These are phyloP conservation scores for Cetoscarus ocellatus DNA, from an alignment of 2,797 vertebrate genomes.

Conservation along the genomic window DNA sequence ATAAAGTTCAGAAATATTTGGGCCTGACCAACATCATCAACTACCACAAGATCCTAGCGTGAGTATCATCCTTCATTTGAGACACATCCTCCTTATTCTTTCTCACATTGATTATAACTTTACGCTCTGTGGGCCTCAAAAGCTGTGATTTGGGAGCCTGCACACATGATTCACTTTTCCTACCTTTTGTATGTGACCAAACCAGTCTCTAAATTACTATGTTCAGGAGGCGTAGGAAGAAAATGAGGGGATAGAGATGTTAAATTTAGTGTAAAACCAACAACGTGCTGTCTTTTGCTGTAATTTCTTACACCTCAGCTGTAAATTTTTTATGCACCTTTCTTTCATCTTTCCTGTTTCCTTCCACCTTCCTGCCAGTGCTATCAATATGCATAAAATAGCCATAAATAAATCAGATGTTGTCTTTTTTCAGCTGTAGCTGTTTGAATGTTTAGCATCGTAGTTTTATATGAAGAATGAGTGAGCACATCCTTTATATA, in stretches of 20 bases:
- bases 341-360: background rate
- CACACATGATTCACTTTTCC: background rate
- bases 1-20: constrained; percentile 97
- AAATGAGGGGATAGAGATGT: no score
- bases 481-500: background rate
- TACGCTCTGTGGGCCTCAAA: background rate
- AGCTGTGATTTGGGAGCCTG: background rate
- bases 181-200: background rate
- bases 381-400: background rate
- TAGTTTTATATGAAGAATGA: no score
- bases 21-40: constrained; percentile 90
- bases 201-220: background rate
- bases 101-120: background rate
- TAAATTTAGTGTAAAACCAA: no score
- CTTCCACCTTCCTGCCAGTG: background rate
- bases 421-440: no score
- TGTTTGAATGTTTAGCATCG: no score
- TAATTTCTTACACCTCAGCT: no score
- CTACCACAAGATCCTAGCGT: constrained; percentile 98
- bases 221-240: no score
- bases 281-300: no score
- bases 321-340: background rate
- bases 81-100: background rate
- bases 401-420: no score
- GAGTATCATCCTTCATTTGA: constrained; percentile 74